Percentiles rank a stretch among this genome's conserved stretches.
phyloP scores from a whole-genome alignment of 2,888 invertebrate species.

The Cremastinae sp. region DNA sequence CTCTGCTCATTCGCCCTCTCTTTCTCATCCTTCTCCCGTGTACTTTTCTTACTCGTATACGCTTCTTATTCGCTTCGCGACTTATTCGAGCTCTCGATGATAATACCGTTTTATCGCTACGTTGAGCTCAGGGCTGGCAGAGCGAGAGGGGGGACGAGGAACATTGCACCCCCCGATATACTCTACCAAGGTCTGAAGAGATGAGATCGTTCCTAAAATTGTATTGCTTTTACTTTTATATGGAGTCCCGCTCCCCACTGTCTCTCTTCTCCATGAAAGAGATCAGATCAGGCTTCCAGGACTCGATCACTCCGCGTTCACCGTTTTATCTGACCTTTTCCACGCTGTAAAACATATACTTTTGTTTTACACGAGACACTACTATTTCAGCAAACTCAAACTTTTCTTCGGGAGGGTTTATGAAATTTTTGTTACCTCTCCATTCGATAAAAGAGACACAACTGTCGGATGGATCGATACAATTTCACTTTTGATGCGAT shows the following conservation, averaged over 20 bases:
- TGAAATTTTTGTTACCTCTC: too few relatives aligned
- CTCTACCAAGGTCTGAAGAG: conserved; percentile 15
- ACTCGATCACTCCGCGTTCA: neutral
- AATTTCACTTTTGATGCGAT: too few relatives aligned
- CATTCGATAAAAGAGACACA: too few relatives aligned
- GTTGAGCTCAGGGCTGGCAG: neutral
- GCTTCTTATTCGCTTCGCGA: conserved; percentile 24
- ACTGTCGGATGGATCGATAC: too few relatives aligned
- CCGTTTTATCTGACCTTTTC: conserved; percentile 10
- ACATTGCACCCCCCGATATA: conserved; percentile 34
- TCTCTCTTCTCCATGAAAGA: neutral
- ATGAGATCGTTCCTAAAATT: conserved; percentile 35
- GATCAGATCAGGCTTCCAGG: conserved; percentile 25
- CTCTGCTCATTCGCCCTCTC: conserved; percentile 7
- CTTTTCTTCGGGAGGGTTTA: neutral
- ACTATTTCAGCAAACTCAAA: neutral
- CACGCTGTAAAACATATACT: neutral
- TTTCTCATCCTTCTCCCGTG: neutral
- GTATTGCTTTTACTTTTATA: conserved; percentile 36
- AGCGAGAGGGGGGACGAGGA: neutral
- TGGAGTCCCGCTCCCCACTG: conserved; percentile 4
- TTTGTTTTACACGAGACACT: neutral
- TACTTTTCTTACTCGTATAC: conserved; percentile 1
- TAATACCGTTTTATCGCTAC: conserved; percentile 43
- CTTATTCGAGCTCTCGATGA: conserved; percentile 33